These are phyloP conservation scores for Oscheius sp. DNA, from an alignment of 2,888 invertebrate genomes.

Conservation along the genomic window DNA sequence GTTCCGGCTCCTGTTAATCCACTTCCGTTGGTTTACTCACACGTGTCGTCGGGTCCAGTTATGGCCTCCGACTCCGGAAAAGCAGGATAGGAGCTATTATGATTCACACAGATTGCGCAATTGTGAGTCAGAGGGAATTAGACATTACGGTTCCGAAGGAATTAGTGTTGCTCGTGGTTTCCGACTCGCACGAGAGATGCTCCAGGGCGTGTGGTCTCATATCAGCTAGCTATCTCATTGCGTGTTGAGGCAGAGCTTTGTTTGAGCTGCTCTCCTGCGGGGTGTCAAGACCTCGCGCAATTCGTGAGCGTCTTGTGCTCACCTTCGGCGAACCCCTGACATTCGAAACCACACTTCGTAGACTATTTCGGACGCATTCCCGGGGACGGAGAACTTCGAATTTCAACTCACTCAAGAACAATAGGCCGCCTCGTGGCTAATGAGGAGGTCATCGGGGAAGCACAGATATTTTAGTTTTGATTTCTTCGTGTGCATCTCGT, in stretches of 20 bases:
- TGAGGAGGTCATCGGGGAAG: too few species aligned
- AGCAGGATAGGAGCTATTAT: too few species aligned
- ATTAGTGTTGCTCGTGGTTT: not conserved
- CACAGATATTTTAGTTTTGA: too few species aligned
- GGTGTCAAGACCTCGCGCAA: conserved; percentile 21
- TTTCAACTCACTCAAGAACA: not conserved
- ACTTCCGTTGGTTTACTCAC: too few species aligned
- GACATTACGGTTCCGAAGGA: too few species aligned
- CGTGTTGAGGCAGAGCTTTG: conserved; percentile 27
- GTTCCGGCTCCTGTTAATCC: too few species aligned
- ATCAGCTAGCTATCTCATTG: conserved; percentile 12
- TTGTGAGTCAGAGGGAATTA: too few species aligned
- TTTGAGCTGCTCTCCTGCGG: conserved; percentile 27
- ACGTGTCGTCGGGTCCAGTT: too few species aligned
- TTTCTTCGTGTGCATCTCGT: too few species aligned
- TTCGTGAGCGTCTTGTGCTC: conserved; percentile 26
- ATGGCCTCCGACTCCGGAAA: too few species aligned
- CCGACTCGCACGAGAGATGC: not conserved
- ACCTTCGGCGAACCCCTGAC: conserved; percentile 18
- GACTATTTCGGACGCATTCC: conserved; percentile 22
- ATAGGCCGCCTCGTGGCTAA: not conserved
- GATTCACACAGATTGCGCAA: too few species aligned
- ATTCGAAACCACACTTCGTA: conserved; percentile 18
- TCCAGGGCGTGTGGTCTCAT: conserved; percentile 12
- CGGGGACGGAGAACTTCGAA: conserved; percentile 6